These are phyloP conservation scores for Lacanobia oleracea DNA, from an alignment of 2,888 invertebrate species.

Conservation along the genomic window DNA sequence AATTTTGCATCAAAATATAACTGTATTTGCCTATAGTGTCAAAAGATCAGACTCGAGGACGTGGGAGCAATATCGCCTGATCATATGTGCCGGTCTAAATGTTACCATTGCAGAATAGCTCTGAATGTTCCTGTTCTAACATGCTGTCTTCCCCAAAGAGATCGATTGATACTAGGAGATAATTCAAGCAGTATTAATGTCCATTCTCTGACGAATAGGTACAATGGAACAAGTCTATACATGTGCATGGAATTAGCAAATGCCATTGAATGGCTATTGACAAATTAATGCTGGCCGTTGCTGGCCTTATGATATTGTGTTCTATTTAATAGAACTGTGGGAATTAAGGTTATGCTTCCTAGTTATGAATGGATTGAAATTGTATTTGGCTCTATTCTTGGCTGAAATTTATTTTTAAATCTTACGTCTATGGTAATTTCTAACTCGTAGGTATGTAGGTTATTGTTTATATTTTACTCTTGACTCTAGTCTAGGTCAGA, in stretches of 20 bases:
- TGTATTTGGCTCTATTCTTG: background rate
- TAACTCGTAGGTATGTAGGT: too few species aligned
- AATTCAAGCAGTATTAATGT: conserved; percentile 24
- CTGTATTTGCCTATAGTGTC: too few species aligned
- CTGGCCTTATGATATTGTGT: conserved; percentile 16
- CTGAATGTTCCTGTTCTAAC: background rate
- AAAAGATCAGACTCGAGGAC: background rate
- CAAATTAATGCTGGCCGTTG: conserved; percentile 15
- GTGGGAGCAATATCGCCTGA: background rate
- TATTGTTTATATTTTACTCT: too few species aligned
- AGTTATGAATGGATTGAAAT: background rate
- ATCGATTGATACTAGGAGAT: conserved; percentile 3
- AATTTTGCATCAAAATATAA: too few species aligned
- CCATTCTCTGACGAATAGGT: conserved; percentile 9
- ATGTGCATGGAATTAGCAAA: conserved; percentile 24
- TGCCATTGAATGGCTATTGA: conserved; percentile 14
- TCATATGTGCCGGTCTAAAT: background rate
- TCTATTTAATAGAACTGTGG: background rate
- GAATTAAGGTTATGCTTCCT: background rate
- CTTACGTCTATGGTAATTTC: too few species aligned
- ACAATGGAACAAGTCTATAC: conserved; percentile 19
- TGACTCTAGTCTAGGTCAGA: too few species aligned
- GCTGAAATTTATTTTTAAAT: too few species aligned
- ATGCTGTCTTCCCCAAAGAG: background rate
- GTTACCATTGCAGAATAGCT: background rate